These are phyloP conservation scores for Epinephelus moara DNA, from an alignment of 2,113 vertebrate genomes.

Conservation along the genomic window DNA sequence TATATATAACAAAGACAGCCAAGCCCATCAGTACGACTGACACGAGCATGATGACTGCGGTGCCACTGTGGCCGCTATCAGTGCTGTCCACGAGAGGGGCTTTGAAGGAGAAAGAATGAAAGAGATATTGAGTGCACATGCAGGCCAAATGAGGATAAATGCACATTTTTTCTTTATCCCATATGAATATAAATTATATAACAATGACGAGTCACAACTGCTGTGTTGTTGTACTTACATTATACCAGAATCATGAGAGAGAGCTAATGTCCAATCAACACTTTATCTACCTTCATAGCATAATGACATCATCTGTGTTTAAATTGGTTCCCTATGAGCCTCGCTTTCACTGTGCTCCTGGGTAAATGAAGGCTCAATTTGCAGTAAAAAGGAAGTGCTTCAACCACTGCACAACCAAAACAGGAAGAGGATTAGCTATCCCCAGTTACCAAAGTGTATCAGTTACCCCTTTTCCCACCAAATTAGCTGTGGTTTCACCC, in stretches of 20 bases:
- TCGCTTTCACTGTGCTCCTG: no score
- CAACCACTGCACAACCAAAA: no score
- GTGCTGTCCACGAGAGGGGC: constrained; percentile 79
- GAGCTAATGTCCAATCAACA: neutral
- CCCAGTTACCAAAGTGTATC: neutral
- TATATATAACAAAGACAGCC: constrained; percentile 79
- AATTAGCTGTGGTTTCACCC: no score
- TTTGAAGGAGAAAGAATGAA: constrained; percentile 44
- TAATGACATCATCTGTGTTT: no score
- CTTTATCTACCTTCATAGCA: neutral
- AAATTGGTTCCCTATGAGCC: no score
- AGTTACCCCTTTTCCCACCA: no score
- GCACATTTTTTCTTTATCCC: neutral
- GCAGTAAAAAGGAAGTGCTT: no score
- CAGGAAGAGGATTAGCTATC: no score
- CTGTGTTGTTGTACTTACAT: neutral
- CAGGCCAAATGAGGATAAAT: constrained; percentile 3
- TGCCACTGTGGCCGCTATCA: constrained; percentile 71
- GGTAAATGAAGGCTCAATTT: no score
- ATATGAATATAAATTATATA: neutral
- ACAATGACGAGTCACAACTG: neutral
- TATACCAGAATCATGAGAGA: neutral
- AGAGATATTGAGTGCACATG: constrained; percentile 25
- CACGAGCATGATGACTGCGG: constrained; percentile 81
- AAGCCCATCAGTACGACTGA: constrained; percentile 76